Conservation (phyloP, 2,888 invertebrate genomes). For the Amblyteles armatorius region DNA sequence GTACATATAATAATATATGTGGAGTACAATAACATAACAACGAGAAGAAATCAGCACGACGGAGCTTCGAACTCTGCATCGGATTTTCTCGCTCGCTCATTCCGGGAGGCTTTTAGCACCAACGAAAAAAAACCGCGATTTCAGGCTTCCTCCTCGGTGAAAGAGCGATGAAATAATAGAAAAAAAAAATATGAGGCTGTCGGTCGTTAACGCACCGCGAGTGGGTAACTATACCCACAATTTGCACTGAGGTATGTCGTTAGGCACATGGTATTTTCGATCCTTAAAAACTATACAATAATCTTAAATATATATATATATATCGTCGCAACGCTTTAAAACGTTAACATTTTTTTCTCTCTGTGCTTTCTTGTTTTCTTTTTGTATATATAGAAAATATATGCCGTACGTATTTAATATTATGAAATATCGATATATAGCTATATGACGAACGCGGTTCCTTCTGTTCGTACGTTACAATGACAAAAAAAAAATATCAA, state of each 20-base stretch:
- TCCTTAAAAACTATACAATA: conserved; percentile 64
- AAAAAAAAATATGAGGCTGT: conserved; percentile 26
- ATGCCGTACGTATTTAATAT: conserved; percentile 71
- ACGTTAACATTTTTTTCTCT: conserved; percentile 69
- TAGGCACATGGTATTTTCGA: conserved; percentile 73
- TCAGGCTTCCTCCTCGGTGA: conserved; percentile 6
- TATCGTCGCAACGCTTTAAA: conserved; percentile 62
- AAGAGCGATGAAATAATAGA: conserved; percentile 38
- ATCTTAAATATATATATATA: conserved; percentile 65
- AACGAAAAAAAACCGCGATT: background rate
- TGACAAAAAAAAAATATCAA: conserved; percentile 65
- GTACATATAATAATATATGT: conserved; percentile 12
- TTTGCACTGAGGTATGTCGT: conserved; percentile 82
- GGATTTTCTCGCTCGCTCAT: conserved; percentile 34
- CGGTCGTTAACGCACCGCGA: conserved; percentile 73
- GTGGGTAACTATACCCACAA: conserved; percentile 77
- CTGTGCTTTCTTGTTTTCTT: conserved; percentile 41
- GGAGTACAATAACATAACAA: conserved; percentile 1
- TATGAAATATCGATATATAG: conserved; percentile 79
- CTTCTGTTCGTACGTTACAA: conserved; percentile 44
- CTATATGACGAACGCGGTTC: conserved; percentile 76
- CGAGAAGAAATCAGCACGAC: conserved; percentile 23
- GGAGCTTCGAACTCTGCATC: conserved; percentile 24
- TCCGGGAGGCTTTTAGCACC: conserved; percentile 47
- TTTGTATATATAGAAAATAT: conserved; percentile 8